phyloP scores from a whole-genome alignment of 2,113 vertebrate genomes.

The Gobiocypris rarus region DNA sequence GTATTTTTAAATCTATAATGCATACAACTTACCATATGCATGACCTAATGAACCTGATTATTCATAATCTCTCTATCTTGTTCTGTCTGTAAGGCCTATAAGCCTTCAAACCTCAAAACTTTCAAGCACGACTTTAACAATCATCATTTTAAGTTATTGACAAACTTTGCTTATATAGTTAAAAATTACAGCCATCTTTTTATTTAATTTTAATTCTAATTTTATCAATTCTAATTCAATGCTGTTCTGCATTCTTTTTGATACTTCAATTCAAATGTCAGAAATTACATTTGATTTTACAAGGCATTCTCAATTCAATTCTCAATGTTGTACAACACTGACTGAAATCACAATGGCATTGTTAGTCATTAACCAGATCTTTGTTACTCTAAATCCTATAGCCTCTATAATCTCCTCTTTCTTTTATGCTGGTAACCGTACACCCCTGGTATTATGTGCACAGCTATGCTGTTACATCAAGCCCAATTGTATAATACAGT shows the following conservation, averaged over 20 bases:
- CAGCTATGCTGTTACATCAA: slow-evolving; percentile 67
- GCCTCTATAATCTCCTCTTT: slow-evolving; percentile 68
- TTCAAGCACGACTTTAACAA: not conserved
- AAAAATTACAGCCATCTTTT: not conserved
- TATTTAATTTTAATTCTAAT: not conserved
- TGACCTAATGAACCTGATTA: no score
- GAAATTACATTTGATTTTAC: not conserved
- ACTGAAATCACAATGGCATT: slow-evolving; percentile 68
- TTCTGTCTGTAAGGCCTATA: not conserved
- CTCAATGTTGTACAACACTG: not conserved
- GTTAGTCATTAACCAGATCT: slow-evolving; percentile 64
- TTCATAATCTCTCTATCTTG: not conserved
- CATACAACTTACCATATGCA: not conserved
- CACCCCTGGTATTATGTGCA: slow-evolving; percentile 68
- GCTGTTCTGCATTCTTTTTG: not conserved
- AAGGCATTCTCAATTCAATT: not conserved
- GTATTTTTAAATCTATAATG: not conserved
- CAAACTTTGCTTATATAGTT: not conserved
- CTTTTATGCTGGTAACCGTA: slow-evolving; percentile 76
- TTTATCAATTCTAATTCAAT: not conserved
- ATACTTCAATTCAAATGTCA: not conserved
- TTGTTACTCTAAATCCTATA: slow-evolving; percentile 60
- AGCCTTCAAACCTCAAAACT: not conserved
- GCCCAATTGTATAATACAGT: slow-evolving; percentile 53
- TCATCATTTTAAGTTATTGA: not conserved